Evolutionary conservation across 2,113 vertebrate genomes (phyloP).

Genomic region (Sardina pilchardus): DNA sequence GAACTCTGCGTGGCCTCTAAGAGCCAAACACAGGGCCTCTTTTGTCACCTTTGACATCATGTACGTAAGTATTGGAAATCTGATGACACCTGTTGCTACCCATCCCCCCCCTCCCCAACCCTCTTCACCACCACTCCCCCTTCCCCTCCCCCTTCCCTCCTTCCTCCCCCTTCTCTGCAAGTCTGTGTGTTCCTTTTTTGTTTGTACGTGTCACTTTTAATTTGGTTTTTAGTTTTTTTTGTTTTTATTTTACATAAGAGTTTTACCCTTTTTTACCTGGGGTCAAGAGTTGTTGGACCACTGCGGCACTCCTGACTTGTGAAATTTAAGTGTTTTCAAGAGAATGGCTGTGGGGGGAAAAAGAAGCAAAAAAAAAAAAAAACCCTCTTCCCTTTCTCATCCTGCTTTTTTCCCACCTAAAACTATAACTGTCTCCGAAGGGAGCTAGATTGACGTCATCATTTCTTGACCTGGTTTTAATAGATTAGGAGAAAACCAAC

Average conservation of each 20-base stretch:
- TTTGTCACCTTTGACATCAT: conserved; percentile 80
- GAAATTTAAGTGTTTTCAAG: conserved; percentile 54
- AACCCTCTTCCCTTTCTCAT: conserved; percentile 42
- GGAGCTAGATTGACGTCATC: conserved; percentile 20
- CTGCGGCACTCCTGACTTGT: conserved; percentile 74
- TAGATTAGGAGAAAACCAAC: conserved; percentile 75
- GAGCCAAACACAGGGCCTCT: conserved; percentile 73
- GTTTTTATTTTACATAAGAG: conserved; percentile 44
- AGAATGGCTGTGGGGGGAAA: background rate
- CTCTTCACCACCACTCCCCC: conserved; percentile 39
- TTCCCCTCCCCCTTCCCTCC: conserved; percentile 30
- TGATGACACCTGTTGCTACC: conserved; percentile 79
- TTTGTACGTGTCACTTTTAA: conserved; percentile 55
- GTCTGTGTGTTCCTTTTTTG: conserved; percentile 75
- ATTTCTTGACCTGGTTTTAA: conserved; percentile 69
- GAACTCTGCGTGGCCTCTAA: conserved; percentile 80
- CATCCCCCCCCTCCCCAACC: conserved; percentile 41
- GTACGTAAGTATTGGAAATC: conserved; percentile 95
- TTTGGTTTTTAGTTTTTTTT: conserved; percentile 73
- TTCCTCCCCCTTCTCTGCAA: conserved; percentile 55
- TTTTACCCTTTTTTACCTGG: conserved; percentile 57
- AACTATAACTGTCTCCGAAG: conserved; percentile 34
- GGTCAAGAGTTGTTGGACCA: conserved; percentile 72
- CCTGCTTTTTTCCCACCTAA: background rate
- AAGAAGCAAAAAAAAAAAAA: conserved; percentile 1